Evolutionary conservation across 2,888 invertebrate genomes (phyloP).

Genomic region (Idaea aversata): DNA sequence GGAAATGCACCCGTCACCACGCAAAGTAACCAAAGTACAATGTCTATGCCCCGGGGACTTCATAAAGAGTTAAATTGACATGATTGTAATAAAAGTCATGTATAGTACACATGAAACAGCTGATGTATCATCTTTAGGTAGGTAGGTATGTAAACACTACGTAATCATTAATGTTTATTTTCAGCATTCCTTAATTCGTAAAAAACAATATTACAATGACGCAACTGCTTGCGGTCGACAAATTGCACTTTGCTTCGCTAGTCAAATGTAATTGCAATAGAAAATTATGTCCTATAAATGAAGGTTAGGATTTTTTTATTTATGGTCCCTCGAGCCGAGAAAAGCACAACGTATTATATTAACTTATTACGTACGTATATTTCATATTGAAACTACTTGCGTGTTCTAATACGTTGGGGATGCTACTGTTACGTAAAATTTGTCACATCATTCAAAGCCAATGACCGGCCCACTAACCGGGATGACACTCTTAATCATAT

Average conservation of each 20-base stretch:
- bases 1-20: too few species aligned
- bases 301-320: background rate
- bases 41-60: too few species aligned
- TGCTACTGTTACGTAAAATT: background rate
- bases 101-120: too few species aligned
- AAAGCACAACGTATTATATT: too few species aligned
- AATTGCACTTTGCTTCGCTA: background rate
- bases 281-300: background rate
- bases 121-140: too few species aligned
- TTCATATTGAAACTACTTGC: too few species aligned
- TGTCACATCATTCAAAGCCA: constrained; percentile 37
- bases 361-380: too few species aligned
- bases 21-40: too few species aligned
- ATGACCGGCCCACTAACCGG: constrained; percentile 68
- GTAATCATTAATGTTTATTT: background rate
- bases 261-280: background rate
- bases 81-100: too few species aligned
- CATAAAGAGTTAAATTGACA: too few species aligned
- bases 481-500: constrained; percentile 1
- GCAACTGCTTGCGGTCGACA: background rate
- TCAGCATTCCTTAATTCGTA: background rate
- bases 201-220: background rate
- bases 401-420: background rate
- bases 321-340: background rate
- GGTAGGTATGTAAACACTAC: too few species aligned